These are phyloP conservation scores for Neodiprion lecontei DNA, from an alignment of 1,140 invertebrate species.

Conservation along the genomic window DNA sequence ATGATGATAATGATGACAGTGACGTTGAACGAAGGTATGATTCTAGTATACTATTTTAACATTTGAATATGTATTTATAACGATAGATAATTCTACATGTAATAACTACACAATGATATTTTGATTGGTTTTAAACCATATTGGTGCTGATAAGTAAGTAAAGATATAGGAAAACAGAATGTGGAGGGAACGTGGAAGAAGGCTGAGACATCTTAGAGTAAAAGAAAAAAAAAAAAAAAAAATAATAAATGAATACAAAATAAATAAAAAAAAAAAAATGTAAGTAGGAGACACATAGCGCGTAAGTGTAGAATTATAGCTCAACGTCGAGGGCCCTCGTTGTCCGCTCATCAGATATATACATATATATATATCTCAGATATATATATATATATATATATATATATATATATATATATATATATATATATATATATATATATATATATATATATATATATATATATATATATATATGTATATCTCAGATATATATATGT, in stretches of 20 bases:
- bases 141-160: constrained; percentile 60
- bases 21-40: constrained; percentile 42
- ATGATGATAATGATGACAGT: constrained; percentile 33
- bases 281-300: constrained; percentile 2
- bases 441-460: not conserved
- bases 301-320: constrained; percentile 2
- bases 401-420: constrained; percentile 1
- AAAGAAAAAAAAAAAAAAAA: constrained; percentile 8
- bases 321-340: constrained; percentile 36
- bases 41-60: constrained; percentile 60
- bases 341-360: constrained; percentile 33
- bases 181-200: constrained; percentile 58
- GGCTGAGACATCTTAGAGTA: constrained; percentile 60
- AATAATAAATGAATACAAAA: constrained; percentile 38
- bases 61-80: constrained; percentile 63
- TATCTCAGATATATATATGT: constrained; percentile 4
- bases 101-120: constrained; percentile 58
- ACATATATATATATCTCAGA: not conserved
- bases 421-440: not conserved
- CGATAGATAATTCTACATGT: constrained; percentile 50
- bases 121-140: constrained; percentile 61
- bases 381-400: not conserved
- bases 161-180: constrained; percentile 34
- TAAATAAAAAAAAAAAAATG: constrained; percentile 24
- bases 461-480: not conserved